Base-by-base conservation (phyloP, 2,888 invertebrate genomes). In the Bedellia somnulentella region DNA sequence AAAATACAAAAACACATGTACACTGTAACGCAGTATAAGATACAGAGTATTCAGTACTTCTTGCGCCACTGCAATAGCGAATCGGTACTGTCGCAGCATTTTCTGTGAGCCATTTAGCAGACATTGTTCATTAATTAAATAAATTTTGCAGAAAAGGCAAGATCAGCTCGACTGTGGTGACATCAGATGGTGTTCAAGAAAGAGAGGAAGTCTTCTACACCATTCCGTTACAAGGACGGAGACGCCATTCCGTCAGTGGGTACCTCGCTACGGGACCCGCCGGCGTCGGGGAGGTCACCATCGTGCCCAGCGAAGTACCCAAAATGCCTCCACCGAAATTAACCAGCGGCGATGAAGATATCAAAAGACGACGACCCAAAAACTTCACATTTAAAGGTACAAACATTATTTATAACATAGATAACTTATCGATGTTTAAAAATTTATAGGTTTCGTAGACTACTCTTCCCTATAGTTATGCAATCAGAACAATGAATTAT, bases 211-310 rank as follows among this genome's bases (percentile, higher is more conserved):
- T 85, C 1, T 84, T 85, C 49, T 75, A 86, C 40, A 79, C 78
- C 12, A 66, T 71, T 27, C 64, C 75, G 1, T 60, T 73, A 4
- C 67, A 75, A 31, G 77, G 73, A 1, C 57, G 75, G 16, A 59
- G 79, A 21, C 67, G 87, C 37, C 86, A 86, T 47, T 86, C 86
- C 0, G 83, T 86, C 11, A 83, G 86, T 4, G 82, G 83, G 1
- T 85, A 84, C 46, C 53, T 82, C 28, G 58, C 76, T 2, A 78
- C 76, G 2, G 79, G 75, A 12, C 57, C 49, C 5, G 61, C 58
- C 8, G 35, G 35, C 3, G 40, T 55, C 1, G 75, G 73, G 0
- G 70, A 71, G 39, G 68, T 77, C 15, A 71, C 75, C 1, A 39
- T 70, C 9, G 75, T 77, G 3, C 70, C 80, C 3, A 75, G 77